Evolutionary conservation across 2,113 vertebrate species (phyloP), one percentile per base, ranked within the genome.

Genomic region (Puntigrus tetrazona): DNA sequence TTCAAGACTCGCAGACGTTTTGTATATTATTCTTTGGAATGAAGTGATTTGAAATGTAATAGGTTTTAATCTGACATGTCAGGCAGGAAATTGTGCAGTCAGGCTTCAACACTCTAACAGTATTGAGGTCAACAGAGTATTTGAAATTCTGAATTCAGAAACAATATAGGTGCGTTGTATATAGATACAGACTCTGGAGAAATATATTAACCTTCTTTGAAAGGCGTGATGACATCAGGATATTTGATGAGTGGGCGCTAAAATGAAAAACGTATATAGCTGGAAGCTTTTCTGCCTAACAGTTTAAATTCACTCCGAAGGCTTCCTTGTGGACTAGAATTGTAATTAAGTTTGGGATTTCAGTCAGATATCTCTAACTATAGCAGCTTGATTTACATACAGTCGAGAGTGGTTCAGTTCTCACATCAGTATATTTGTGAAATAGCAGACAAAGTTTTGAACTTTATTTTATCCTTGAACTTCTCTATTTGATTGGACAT

Each of bases 71-170:
- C 84, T 84, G 65, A 79, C 77, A 78, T 52, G 85, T 36, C 88
- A 87, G 84, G 38, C 83, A 79, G 87, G 87, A 89, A 91, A 89
- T 88, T 87, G 84, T 87, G 52, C 75, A 80, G 85, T 89, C 87
- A 87, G 43, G 76, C 82, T 34, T 20, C 67, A 75, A 20, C 81
- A 7, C 72, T 61, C 45, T 38, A 86, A 81, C 85, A 72, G 20
- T 36, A 85, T 87, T 61, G 67, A 86, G 88, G 82, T 88, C 86
- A 87, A 86, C 76, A 83, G 72, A 72, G 20, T 61, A 65, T 83
- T 83, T 78, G 29, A 76, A 47, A 80, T 74, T 83, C 50, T 88
- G 45, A 47, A 69, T 38, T 59, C 22, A 27, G 57, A 86, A 78
- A 84, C 65, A 82, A 86, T 74, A 78, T 86, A 83, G 45, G 36